Conservation (phyloP, 2,888 invertebrate genomes). For the Steinernema hermaphroditum region DNA sequence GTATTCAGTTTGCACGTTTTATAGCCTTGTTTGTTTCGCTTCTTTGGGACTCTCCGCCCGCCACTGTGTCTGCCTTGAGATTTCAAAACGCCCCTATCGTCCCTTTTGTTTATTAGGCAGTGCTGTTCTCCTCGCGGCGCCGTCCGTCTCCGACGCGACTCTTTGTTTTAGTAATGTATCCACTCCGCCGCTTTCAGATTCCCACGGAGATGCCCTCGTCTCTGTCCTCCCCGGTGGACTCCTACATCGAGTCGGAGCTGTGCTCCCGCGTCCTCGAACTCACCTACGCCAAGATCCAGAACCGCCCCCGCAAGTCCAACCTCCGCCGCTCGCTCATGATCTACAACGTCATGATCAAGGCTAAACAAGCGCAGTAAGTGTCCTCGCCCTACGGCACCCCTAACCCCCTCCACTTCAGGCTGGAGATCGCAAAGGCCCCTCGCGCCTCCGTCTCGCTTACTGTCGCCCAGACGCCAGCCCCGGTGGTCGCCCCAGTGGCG, state of each 20-base stretch:
- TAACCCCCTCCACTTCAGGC: neutral
- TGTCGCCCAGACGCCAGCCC: neutral
- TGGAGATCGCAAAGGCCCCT: neutral
- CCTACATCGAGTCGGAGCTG: conserved; percentile 26
- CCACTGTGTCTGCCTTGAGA: neutral
- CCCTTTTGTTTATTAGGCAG: conserved; percentile 12
- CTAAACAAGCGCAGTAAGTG: conserved; percentile 18
- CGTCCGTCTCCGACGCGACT: neutral
- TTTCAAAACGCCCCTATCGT: conserved; percentile 9
- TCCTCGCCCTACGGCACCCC: no score
- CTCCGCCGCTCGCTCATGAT: conserved; percentile 23
- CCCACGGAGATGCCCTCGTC: neutral
- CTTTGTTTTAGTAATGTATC: neutral
- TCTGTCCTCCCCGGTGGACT: neutral
- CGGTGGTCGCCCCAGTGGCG: neutral
- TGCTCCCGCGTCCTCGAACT: conserved; percentile 26
- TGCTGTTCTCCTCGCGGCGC: neutral
- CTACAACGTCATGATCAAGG: conserved; percentile 27
- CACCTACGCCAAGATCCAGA: conserved; percentile 29
- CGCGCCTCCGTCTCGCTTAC: conserved; percentile 15
- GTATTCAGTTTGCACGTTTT: no score
- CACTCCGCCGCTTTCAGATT: conserved; percentile 4
- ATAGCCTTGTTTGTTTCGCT: conserved; percentile 10
- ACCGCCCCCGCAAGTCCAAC: conserved; percentile 20
- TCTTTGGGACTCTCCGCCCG: neutral